Evolutionary conservation across 2,113 vertebrate genomes (phyloP).

Genomic region (Grallaria varia): DNA sequence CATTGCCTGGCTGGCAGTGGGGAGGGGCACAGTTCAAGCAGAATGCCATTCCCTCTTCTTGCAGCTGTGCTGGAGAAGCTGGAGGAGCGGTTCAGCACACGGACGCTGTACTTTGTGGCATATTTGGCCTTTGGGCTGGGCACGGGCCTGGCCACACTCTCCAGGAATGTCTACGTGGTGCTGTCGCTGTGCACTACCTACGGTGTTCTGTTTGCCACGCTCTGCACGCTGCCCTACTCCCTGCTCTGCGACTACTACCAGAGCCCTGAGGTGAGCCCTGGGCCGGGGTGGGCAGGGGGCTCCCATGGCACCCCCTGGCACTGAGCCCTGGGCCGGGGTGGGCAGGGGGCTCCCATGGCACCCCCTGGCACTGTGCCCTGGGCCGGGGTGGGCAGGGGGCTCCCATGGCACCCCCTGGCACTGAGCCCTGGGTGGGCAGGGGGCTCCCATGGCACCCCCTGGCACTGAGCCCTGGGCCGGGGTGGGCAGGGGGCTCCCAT

Average conservation of each 20-base stretch:
- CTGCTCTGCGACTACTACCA: slow-evolving; percentile 98
- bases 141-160: slow-evolving; percentile 91
- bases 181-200: slow-evolving; percentile 92
- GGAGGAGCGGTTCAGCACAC: slow-evolving; percentile 88
- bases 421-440: too few relatives aligned
- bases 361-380: too few relatives aligned
- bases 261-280: slow-evolving; percentile 84
- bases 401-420: fast-evolving
- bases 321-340: too few relatives aligned
- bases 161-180: slow-evolving; percentile 90
- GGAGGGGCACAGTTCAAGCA: not conserved
- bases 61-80: slow-evolving; percentile 92
- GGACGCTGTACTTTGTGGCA: slow-evolving; percentile 94
- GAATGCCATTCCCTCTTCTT: not conserved
- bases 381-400: not conserved
- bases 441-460: not conserved
- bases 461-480: too few relatives aligned
- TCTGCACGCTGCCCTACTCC: slow-evolving; percentile 97
- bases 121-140: slow-evolving; percentile 94
- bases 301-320: fast-evolving
- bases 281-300: not conserved
- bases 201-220: slow-evolving; percentile 91
- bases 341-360: not conserved
- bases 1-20: fast-evolving
- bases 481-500: not conserved